Evolutionary conservation across 2,797 vertebrate species (phyloP).

Genomic region (Helicolenus hilgendorfi): DNA sequence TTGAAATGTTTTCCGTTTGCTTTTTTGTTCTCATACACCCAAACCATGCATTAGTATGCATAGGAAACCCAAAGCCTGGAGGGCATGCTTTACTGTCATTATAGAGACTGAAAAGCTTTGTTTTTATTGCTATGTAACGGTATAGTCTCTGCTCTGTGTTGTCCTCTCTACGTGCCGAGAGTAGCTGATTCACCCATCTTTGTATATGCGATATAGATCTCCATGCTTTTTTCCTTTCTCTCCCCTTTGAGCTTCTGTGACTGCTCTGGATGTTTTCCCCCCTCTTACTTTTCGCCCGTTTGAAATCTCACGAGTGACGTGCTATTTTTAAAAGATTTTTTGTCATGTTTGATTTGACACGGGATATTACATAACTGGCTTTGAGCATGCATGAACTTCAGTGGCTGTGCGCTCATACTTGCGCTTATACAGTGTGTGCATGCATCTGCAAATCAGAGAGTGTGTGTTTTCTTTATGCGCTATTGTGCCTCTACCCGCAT

Average conservation of each 20-base stretch:
- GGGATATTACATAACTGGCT: conserved; percentile 71
- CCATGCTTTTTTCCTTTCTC: conserved; percentile 1
- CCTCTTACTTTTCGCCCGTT: conserved; percentile 38
- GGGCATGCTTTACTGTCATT: conserved; percentile 19
- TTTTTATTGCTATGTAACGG: background rate
- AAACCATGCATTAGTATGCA: conserved; percentile 37
- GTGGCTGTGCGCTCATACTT: background rate
- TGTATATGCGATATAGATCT: background rate
- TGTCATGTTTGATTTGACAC: conserved; percentile 70
- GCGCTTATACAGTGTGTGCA: background rate
- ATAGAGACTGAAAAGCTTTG: conserved; percentile 25
- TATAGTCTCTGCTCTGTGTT: background rate
- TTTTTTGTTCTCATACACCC: conserved; percentile 1
- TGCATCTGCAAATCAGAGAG: background rate
- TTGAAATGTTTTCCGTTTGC: background rate
- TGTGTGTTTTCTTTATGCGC: background rate
- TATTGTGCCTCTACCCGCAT: background rate
- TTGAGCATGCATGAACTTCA: conserved; percentile 58
- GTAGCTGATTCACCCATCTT: conserved; percentile 5
- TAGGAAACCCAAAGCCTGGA: background rate
- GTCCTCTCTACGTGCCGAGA: background rate
- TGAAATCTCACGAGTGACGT: conserved; percentile 73
- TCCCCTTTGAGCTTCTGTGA: conserved; percentile 34
- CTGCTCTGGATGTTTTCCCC: conserved; percentile 3
- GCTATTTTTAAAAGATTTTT: conserved; percentile 83